Percentiles rank a stretch among this genome's conserved stretches.
These are phyloP conservation scores for Zygaena filipendulae DNA, from an alignment of 2,888 invertebrate species.

Conservation along the genomic window DNA sequence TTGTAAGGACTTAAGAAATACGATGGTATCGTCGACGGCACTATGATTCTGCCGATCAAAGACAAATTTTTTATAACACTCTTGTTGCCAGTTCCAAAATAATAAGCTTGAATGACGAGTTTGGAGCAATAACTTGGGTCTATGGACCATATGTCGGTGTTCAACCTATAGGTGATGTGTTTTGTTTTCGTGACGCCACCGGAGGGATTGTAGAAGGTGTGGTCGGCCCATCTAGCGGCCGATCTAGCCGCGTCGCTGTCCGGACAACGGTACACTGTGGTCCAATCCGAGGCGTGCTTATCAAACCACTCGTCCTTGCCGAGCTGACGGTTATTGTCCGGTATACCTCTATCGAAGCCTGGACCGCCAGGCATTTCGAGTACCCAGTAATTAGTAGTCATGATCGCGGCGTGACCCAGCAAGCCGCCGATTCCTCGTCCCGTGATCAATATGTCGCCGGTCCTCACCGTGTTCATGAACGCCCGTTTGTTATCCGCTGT, in stretches of 20 bases:
- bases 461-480: constrained; percentile 32
- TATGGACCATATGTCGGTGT: constrained; percentile 23
- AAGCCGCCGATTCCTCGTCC: constrained; percentile 27
- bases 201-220: constrained; percentile 27
- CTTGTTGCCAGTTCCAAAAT: constrained; percentile 29
- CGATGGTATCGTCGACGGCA: constrained; percentile 29
- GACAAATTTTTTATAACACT: constrained; percentile 26
- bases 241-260: constrained; percentile 22
- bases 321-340: constrained; percentile 32
- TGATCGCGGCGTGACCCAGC: constrained; percentile 37
- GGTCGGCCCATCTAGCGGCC: constrained; percentile 36
- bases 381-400: constrained; percentile 35
- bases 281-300: constrained; percentile 31
- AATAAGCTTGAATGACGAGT: constrained; percentile 35
- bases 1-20: constrained; percentile 32
- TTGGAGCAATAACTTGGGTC: constrained; percentile 42
- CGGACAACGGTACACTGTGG: constrained; percentile 32
- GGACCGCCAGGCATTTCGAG: constrained; percentile 35
- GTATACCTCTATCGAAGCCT: constrained; percentile 26
- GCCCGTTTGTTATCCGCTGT: constrained; percentile 31
- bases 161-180: constrained; percentile 30
- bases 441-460: constrained; percentile 34
- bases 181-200: constrained; percentile 28
- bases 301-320: constrained; percentile 34
- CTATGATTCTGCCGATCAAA: constrained; percentile 21